Base-by-base conservation (phyloP, 2,888 invertebrate species). In the Bellardia bayeri region DNA sequence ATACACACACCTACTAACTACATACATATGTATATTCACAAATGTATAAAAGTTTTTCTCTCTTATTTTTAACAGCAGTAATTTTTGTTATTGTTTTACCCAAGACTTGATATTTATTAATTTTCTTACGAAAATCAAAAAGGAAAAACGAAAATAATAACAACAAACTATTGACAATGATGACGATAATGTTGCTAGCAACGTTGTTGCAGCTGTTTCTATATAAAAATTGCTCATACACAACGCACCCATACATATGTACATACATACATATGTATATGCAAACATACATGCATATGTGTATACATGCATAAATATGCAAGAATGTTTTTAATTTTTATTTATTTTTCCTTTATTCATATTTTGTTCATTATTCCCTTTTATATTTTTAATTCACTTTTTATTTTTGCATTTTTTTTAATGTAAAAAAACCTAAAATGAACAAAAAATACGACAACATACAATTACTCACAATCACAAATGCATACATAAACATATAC, bases 341-440 rank as follows among this genome's bases (percentile, higher is more conserved):
- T 89, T 89, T 86, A 89, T 88, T 86, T 89, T 88, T 89, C 72
- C 89, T 85, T 74, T 86, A 88, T 71, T 84, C 56, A 71, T 51
- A 63, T 76, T 74, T 80, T 79, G 37, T 78, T 82, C 37, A 69
- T 66, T 82, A 87, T 87, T 86, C 76, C 63, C 80, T 86, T 88
- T 86, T 89, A 84, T 75, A 78, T 81, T 76, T 79, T 56, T 68
- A 64, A 79, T 85, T 69, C 42, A 75, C 37, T 80, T 75, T 68
- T 76, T 74, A 37, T 78, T 89, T 89, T 89, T 89, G 89, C 89
- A 90, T 91, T 89, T 90, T 90, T 90, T 89, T 89, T 89, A 16
- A 58, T 23, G 66, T 79, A 68, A 37, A 51, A 76, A 71, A 78
- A 64, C 23, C 72, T 30, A 72, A 84, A 79, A 79, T 61, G 69